These are phyloP conservation scores for Sapajus apella DNA, from an alignment of 2,113 vertebrate genomes.

Conservation along the genomic window DNA sequence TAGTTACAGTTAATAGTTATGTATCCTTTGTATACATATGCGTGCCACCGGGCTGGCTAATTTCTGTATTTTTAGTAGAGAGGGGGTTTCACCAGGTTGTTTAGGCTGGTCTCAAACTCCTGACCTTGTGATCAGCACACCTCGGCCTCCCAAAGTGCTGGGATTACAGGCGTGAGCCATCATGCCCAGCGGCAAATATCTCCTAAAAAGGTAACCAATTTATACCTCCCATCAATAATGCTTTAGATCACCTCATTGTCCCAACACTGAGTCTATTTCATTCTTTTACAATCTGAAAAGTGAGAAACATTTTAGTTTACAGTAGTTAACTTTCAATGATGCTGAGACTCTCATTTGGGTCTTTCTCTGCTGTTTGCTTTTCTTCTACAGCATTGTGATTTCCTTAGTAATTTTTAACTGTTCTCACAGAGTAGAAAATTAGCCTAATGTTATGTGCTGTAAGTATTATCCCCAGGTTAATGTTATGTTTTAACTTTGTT, in stretches of 20 bases:
- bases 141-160: too few relatives aligned
- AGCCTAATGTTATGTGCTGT: neutral
- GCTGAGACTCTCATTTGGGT: neutral
- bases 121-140: too few relatives aligned
- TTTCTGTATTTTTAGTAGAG: too few relatives aligned
- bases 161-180: too few relatives aligned
- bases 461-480: neutral
- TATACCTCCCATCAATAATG: neutral
- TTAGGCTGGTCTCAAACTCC: too few relatives aligned
- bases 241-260: neutral
- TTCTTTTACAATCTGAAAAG: neutral
- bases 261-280: neutral
- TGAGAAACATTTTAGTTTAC: neutral
- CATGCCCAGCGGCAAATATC: neutral
- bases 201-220: constrained; percentile 4
- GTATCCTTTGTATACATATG: neutral
- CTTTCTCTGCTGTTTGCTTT: neutral
- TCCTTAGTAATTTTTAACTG: neutral
- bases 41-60: too few relatives aligned
- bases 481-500: neutral
- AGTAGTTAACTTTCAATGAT: neutral
- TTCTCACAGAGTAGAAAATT: neutral
- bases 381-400: neutral
- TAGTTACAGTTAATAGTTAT: neutral
- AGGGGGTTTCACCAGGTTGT: too few relatives aligned